phyloP scores from a whole-genome alignment of 2,888 invertebrate species.

The Callyntrura guangdongensis region DNA sequence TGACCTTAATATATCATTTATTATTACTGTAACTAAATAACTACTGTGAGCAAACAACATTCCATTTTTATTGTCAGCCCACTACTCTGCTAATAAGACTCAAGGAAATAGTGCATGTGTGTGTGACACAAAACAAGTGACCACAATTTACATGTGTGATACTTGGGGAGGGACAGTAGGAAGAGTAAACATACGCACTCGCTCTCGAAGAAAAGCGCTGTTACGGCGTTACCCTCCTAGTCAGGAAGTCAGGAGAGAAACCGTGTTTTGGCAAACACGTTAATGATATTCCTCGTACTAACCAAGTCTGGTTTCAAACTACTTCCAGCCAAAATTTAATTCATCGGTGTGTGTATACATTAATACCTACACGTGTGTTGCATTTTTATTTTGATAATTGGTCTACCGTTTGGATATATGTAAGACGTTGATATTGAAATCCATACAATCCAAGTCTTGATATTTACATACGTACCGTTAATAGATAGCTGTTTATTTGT shows the following conservation, averaged over 20 bases:
- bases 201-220: too few relatives aligned
- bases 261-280: neutral
- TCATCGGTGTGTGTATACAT: neutral
- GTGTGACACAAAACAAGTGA: neutral
- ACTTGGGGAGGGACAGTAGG: neutral
- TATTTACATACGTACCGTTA: too few relatives aligned
- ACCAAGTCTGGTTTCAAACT: neutral
- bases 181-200: too few relatives aligned
- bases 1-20: constrained; percentile 4
- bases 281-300: neutral
- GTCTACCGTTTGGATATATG: neutral
- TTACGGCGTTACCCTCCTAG: too few relatives aligned
- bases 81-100: neutral
- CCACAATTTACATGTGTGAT: neutral
- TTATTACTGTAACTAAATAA: neutral
- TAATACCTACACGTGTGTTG: neutral
- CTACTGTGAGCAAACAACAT: neutral
- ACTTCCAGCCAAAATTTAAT: neutral
- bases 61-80: neutral
- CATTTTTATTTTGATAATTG: neutral
- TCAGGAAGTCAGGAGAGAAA: neutral
- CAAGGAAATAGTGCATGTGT: neutral
- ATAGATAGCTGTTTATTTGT: neutral
- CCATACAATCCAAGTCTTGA: too few relatives aligned
- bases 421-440: constrained; percentile 13